A percentile compares a stretch with the other conserved stretches of the same genome.
Conservation (phyloP, 2,888 invertebrate species). For the Neoitamus cyanurus region DNA sequence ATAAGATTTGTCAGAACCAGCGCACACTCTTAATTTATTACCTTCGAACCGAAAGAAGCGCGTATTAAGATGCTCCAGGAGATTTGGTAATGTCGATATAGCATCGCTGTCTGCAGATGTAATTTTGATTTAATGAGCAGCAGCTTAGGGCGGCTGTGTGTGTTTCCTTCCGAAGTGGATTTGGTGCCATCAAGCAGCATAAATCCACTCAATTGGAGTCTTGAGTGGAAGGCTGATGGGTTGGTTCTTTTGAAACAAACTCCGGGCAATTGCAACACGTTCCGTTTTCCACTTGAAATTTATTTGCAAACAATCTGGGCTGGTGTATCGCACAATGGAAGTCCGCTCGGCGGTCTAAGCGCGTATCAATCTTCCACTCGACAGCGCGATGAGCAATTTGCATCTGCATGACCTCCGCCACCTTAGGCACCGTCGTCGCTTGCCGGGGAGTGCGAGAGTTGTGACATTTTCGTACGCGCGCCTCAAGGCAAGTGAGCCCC, state of each 20-base stretch:
- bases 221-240: neutral
- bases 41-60: neutral
- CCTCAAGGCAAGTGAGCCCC: constrained; percentile 37
- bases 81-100: neutral
- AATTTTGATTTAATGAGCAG: neutral
- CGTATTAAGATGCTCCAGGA: neutral
- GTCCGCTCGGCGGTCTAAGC: neutral
- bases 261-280: neutral
- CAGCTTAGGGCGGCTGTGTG: neutral
- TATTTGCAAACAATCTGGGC: constrained; percentile 1
- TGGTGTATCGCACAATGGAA: neutral
- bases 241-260: constrained; percentile 12
- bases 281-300: neutral
- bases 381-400: neutral
- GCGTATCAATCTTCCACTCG: neutral
- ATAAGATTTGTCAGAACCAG: neutral
- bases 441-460: neutral
- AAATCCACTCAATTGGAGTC: neutral
- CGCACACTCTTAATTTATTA: neutral
- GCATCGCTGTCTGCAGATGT: neutral
- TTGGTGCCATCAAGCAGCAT: neutral
- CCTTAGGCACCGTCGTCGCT: neutral
- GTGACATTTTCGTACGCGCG: constrained; percentile 7
- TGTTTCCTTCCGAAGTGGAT: neutral
- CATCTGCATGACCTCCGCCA: constrained; percentile 18